A percentile compares a stretch with the other conserved stretches of the same genome.
Evolutionary conservation across 2,797 vertebrate genomes (phyloP).

Genomic region (Brachyalestes nurse): DNA sequence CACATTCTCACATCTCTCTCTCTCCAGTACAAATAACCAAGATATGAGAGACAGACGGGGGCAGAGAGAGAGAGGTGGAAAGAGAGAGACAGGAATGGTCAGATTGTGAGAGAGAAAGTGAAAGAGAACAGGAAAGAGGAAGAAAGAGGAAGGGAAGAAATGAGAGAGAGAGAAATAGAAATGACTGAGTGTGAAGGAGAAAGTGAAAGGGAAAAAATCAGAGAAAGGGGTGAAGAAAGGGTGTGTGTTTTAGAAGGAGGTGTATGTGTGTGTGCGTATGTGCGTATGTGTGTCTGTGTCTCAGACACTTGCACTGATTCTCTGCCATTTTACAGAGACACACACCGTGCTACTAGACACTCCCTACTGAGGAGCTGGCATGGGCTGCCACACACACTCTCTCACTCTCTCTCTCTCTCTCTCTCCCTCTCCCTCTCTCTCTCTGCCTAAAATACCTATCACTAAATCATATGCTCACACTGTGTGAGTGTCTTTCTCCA

Average conservation of each 20-base stretch:
- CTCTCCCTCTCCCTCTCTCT: not conserved
- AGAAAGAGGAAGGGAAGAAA: not conserved
- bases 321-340: conserved; percentile 28
- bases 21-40: too few species aligned
- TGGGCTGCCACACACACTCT: not conserved
- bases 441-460: too few species aligned
- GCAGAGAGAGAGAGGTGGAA: not conserved
- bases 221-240: not conserved
- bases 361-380: conserved; percentile 34
- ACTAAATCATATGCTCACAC: too few species aligned
- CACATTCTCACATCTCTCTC: not conserved
- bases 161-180: not conserved
- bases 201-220: not conserved
- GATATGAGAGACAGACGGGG: too few species aligned
- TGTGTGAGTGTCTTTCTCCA: too few species aligned
- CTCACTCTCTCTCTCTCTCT: not conserved
- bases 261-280: not conserved
- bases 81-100: not conserved
- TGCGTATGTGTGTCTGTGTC: not conserved
- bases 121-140: not conserved
- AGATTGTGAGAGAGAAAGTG: not conserved
- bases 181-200: not conserved
- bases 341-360: conserved; percentile 21
- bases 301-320: conserved; percentile 38
- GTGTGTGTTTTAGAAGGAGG: conserved; percentile 25